Percentiles rank a stretch among this genome's conserved stretches.
Evolutionary conservation across 2,113 vertebrate genomes (phyloP).

Genomic region (Illadopsis cleaveri): DNA sequence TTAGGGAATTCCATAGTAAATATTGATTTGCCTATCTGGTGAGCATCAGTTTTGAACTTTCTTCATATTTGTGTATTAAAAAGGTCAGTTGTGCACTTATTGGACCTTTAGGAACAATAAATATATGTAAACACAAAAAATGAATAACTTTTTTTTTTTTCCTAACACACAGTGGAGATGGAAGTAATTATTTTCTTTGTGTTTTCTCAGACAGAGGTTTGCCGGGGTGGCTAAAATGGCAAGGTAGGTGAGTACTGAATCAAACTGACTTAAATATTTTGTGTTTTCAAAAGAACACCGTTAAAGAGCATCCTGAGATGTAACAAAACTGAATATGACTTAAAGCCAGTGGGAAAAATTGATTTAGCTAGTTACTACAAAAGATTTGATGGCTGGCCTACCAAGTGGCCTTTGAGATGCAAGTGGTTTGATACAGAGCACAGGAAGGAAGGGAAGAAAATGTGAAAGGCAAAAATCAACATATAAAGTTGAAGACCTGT

Average conservation of each 20-base stretch:
- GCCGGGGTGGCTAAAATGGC: neutral
- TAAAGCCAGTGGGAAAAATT: neutral
- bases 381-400: neutral
- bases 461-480: neutral
- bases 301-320: neutral
- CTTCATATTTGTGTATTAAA: neutral
- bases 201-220: neutral
- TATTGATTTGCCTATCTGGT: neutral
- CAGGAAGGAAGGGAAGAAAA: neutral
- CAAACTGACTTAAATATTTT: neutral
- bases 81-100: neutral
- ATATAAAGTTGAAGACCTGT: neutral
- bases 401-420: neutral
- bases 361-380: neutral
- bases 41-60: neutral
- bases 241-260: neutral
- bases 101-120: neutral
- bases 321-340: neutral
- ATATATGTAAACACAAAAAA: neutral
- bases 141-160: neutral
- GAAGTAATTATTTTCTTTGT: neutral
- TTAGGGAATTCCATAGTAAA: neutral
- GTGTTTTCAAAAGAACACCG: neutral
- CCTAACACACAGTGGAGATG: neutral
- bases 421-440: neutral